phyloP scores from a whole-genome alignment of 2,888 invertebrate genomes.

The Venustoraphidia nigricollis region DNA sequence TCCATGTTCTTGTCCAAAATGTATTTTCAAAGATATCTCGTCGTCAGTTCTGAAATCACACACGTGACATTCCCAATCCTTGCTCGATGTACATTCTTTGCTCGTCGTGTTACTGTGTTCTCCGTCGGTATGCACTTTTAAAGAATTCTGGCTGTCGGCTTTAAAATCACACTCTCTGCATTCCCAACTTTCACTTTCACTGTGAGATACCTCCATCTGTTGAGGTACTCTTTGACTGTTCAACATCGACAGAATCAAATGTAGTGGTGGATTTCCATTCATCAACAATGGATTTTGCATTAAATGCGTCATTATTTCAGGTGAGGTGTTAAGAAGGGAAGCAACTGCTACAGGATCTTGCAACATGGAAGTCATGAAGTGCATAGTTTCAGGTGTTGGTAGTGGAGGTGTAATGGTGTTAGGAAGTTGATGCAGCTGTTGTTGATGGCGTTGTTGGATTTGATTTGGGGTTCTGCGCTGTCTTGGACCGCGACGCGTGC shows the following conservation, averaged over 20 bases:
- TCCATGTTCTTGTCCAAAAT: too few relatives aligned
- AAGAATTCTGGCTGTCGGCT: neutral
- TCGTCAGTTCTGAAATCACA: too few relatives aligned
- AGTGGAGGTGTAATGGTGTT: neutral
- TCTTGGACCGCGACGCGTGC: constrained; percentile 77
- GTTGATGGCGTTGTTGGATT: constrained; percentile 5
- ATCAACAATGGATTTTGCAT: neutral
- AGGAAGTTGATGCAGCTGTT: neutral
- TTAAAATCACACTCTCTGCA: neutral
- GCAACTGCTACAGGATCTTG: constrained; percentile 10
- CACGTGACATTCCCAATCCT: too few relatives aligned
- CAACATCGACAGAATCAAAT: neutral
- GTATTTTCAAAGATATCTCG: too few relatives aligned
- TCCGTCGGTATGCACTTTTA: neutral
- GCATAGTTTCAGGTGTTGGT: constrained; percentile 6
- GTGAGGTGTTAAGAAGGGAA: neutral
- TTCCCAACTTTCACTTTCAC: neutral
- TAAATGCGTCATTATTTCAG: too few relatives aligned
- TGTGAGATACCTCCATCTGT: neutral
- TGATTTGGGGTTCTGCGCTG: constrained; percentile 25
- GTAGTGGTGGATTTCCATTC: constrained; percentile 13
- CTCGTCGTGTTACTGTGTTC: too few relatives aligned
- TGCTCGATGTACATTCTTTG: too few relatives aligned
- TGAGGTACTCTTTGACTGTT: neutral
- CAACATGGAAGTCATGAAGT: constrained; percentile 11